These are phyloP conservation scores for Battus philenor DNA, from an alignment of 1,140 invertebrate species.

Conservation along the genomic window DNA sequence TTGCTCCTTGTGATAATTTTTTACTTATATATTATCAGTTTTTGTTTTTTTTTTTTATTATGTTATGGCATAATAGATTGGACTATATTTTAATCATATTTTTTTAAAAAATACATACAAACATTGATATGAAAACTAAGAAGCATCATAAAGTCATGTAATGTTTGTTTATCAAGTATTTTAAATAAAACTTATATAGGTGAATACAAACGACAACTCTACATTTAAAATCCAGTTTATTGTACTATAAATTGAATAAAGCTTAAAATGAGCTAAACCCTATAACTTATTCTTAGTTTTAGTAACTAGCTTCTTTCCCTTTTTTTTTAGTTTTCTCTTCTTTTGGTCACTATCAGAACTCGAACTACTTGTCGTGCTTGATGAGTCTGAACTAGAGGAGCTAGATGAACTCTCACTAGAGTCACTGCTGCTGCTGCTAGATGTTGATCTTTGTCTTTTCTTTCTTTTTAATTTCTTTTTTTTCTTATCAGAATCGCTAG, in stretches of 20 bases:
- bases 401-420: constrained; percentile 41
- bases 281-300: constrained; percentile 42
- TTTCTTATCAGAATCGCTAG: constrained; percentile 44
- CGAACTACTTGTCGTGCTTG: constrained; percentile 39
- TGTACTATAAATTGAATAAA: constrained; percentile 9
- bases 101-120: too few relatives aligned
- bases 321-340: constrained; percentile 38
- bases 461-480: constrained; percentile 39
- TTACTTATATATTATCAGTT: too few relatives aligned
- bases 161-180: too few relatives aligned
- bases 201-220: background rate
- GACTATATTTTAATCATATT: too few relatives aligned
- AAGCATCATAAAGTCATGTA: too few relatives aligned
- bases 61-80: too few relatives aligned
- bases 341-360: constrained; percentile 44
- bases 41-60: too few relatives aligned
- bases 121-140: too few relatives aligned
- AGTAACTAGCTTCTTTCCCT: constrained; percentile 27
- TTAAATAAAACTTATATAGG: background rate
- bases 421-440: constrained; percentile 48
- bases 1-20: too few relatives aligned
- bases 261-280: constrained; percentile 1
- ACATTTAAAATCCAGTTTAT: constrained; percentile 11
- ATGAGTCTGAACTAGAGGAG: constrained; percentile 39
- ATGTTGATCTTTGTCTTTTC: constrained; percentile 46